Conservation (phyloP, 2,113 vertebrate genomes). For the Proterorhinus semilunaris region DNA sequence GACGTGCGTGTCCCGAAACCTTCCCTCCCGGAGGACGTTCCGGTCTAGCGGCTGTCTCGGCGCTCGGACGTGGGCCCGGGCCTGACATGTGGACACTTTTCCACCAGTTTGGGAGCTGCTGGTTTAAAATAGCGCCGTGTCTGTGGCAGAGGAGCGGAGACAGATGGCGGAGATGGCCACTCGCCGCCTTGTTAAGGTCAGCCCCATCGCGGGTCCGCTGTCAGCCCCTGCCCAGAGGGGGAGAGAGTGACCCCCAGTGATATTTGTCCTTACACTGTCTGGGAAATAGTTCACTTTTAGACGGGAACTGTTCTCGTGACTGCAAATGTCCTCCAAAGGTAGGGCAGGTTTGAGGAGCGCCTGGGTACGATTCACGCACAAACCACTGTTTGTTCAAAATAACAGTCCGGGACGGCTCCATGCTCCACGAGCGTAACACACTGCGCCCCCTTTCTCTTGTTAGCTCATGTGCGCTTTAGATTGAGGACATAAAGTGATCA, state of each 20-base stretch:
- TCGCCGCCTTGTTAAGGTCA: background rate
- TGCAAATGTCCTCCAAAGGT: background rate
- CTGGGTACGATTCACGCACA: too few species aligned
- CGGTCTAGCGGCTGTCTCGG: background rate
- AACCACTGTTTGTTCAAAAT: too few species aligned
- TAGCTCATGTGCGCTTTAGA: too few species aligned
- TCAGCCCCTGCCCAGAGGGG: slow-evolving; percentile 3
- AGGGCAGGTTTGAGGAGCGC: too few species aligned
- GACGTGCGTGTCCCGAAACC: background rate
- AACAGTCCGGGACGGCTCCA: too few species aligned
- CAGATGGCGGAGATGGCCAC: background rate
- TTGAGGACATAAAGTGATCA: too few species aligned
- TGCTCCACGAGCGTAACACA: too few species aligned
- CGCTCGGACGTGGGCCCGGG: background rate
- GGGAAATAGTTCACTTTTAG: background rate
- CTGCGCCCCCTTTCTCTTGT: too few species aligned
- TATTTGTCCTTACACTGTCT: background rate
- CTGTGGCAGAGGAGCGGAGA: background rate
- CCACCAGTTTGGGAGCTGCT: background rate
- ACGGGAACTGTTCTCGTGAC: background rate
- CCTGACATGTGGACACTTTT: slow-evolving; percentile 3
- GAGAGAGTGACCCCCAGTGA: slow-evolving; percentile 6
- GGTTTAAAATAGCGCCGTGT: background rate
- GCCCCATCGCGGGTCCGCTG: background rate
- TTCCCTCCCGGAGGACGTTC: background rate